Evolutionary conservation across 2,797 vertebrate genomes (phyloP).

Genomic region (Enteromius fasciolatus): DNA sequence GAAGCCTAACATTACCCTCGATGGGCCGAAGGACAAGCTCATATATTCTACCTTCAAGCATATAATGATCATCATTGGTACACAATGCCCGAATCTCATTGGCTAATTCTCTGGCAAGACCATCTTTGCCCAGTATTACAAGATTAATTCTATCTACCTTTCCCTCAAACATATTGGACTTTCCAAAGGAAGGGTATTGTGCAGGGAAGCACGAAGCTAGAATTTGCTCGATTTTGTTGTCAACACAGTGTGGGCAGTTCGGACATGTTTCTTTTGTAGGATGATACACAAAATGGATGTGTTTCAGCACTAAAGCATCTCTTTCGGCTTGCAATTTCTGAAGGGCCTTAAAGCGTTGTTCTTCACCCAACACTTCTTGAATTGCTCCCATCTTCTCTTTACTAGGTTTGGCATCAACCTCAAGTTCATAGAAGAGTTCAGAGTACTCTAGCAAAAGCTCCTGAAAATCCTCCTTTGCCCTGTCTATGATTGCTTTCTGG

Average conservation of each 20-base stretch:
- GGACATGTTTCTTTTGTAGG: conserved; percentile 88
- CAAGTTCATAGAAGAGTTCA: conserved; percentile 87
- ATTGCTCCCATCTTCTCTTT: conserved; percentile 91
- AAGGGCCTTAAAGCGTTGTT: conserved; percentile 84
- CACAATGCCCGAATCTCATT: conserved; percentile 88
- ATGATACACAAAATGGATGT: conserved; percentile 89
- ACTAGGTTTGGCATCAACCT: conserved; percentile 88
- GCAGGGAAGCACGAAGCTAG: conserved; percentile 73
- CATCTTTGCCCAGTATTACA: conserved; percentile 87
- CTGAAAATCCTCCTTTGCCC: conserved; percentile 87
- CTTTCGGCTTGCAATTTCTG: conserved; percentile 87
- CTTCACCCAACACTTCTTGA: conserved; percentile 86
- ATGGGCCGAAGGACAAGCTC: conserved; percentile 84
- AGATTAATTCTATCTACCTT: conserved; percentile 82
- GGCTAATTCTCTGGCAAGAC: conserved; percentile 83
- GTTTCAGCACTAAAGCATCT: conserved; percentile 85
- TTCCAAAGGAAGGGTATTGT: conserved; percentile 81
- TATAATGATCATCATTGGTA: conserved; percentile 85
- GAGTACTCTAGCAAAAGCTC: conserved; percentile 87
- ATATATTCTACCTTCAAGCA: conserved; percentile 87
- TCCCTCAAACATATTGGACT: conserved; percentile 81
- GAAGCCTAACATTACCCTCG: conserved; percentile 86
- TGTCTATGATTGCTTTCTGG: conserved; percentile 87
- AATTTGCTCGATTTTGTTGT: conserved; percentile 83
- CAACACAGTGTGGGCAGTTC: conserved; percentile 78